Evolutionary conservation across 2,797 vertebrate genomes (phyloP), one percentile per base, ranked within the genome.

Genomic region (Cheirogaleus major): DNA sequence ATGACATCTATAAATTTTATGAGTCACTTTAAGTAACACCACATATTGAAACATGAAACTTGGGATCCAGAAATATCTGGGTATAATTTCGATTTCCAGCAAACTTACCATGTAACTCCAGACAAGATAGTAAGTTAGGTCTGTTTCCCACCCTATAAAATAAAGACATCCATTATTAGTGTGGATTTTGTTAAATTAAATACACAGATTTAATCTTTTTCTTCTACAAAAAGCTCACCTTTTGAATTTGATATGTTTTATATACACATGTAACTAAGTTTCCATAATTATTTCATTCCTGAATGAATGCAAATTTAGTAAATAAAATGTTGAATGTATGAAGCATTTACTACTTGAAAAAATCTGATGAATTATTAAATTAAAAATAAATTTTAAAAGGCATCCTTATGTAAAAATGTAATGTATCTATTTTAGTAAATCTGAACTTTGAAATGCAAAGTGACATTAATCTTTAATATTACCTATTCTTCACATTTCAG

Each of bases 21-120:
- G 89, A 96, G 59, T 91, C 65, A 96, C 45, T 92, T 88, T 89
- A 89, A 95, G 72, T 94, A 91, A 70, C 38, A 89, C 7, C 41
- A 97, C 94, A 95, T 96, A 94, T n/a, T 79, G 38, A 95, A 98
- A 96, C 41, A 84, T 81, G 50, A 95, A 93, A 94, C 30, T 78
- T 93, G 48, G 70, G 35, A 88, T 89, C 93, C 73, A 84, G 45
- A 91, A 96, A 90, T 93, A 57, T 73, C 80, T 92, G 76, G 48
- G 57, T 95, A 38, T 97, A 93, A 91, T 80, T 90, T 93, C 4
- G 12, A 79, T 93, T 50, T 97, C 67, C n/a, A 96, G 48, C 27
- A 96, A 95, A 96, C 90, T 95, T 55, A 97, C 73, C 93, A 92
- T 79, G 75, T 32, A 82, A 95, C 55, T 94, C 35, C 50, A 94